Percentiles rank a stretch among this genome's conserved stretches.
phyloP scores from a whole-genome alignment of 1,140 invertebrate genomes.

The Ips typographus region DNA sequence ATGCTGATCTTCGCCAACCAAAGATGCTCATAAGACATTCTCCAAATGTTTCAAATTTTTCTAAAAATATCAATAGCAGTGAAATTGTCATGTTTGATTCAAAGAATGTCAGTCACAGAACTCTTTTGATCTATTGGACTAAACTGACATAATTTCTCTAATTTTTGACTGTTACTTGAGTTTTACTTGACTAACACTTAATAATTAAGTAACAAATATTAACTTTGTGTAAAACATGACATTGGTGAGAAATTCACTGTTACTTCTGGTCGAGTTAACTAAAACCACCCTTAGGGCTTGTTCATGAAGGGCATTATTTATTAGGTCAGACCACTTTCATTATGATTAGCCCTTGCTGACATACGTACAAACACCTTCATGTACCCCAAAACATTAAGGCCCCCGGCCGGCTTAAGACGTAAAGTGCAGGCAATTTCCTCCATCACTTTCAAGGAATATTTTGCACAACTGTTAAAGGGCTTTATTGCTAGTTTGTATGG shows the following conservation, averaged over 20 bases:
- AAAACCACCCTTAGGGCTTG: conserved; percentile 15
- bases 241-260: background rate
- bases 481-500: too few species aligned
- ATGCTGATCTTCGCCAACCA: too few species aligned
- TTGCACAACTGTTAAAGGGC: background rate
- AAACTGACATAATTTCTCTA: too few species aligned
- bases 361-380: conserved; percentile 40
- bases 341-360: conserved; percentile 41
- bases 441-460: conserved; percentile 1
- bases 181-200: background rate
- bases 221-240: background rate
- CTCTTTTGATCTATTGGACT: too few species aligned
- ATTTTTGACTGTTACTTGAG: too few species aligned
- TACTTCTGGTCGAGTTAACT: conserved; percentile 10
- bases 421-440: background rate
- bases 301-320: conserved; percentile 40
- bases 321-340: conserved; percentile 37
- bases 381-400: conserved; percentile 21
- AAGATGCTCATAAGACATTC: too few species aligned
- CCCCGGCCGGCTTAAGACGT: conserved; percentile 24
- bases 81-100: too few species aligned
- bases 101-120: too few species aligned
- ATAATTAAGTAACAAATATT: background rate
- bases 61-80: too few species aligned
- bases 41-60: too few species aligned